phyloP scores from a whole-genome alignment of 2,797 vertebrate genomes.

The Notolabrus celidotus region DNA sequence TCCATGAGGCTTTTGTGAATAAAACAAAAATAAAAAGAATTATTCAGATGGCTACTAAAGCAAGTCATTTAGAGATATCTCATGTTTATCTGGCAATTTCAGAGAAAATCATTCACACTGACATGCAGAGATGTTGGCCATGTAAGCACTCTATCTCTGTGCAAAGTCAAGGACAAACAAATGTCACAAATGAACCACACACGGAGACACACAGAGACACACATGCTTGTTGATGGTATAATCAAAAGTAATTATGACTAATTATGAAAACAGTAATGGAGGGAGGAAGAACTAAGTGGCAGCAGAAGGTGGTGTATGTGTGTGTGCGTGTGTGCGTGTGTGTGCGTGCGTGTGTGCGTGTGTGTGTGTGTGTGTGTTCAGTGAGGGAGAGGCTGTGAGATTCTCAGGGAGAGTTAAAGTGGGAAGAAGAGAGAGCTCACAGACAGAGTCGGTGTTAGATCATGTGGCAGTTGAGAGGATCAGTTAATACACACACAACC shows the following conservation, averaged over 20 bases:
- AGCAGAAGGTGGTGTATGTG: slow-evolving; percentile 29
- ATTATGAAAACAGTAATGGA: slow-evolving; percentile 61
- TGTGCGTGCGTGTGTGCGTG: no score
- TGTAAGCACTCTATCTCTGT: no score
- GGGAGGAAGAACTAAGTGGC: slow-evolving; percentile 39
- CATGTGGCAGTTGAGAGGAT: slow-evolving; percentile 48
- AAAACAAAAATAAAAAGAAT: no score
- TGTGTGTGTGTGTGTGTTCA: no score
- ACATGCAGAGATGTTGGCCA: not conserved
- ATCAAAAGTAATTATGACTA: slow-evolving; percentile 62
- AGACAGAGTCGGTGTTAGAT: slow-evolving; percentile 36
- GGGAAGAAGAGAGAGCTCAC: not conserved
- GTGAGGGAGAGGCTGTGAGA: not conserved
- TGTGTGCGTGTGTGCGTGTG: no score
- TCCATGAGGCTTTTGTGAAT: no score
- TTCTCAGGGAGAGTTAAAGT: slow-evolving; percentile 5
- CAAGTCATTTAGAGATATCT: no score
- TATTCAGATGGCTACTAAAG: no score
- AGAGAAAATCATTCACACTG: not conserved
- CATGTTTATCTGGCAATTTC: no score
- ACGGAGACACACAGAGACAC: slow-evolving; percentile 1
- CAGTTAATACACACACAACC: slow-evolving; percentile 45
- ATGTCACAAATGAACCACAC: not conserved
- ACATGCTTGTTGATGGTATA: slow-evolving; percentile 38
- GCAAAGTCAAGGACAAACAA: not conserved